Conservation (phyloP, 2,797 vertebrate genomes). For the Epinephelus coioides region DNA sequence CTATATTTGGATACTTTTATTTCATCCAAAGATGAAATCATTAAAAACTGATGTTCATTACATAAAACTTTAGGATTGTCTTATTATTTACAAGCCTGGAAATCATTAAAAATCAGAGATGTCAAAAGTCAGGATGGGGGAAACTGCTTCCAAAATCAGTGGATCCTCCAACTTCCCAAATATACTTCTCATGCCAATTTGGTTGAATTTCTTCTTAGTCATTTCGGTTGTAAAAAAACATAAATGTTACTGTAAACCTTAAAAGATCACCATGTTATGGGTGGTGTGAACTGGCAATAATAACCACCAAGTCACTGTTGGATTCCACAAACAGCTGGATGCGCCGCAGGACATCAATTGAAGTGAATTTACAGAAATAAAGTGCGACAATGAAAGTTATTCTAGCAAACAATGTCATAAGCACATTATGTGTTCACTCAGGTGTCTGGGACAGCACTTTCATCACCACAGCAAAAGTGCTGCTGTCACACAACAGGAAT, state of each 20-base stretch:
- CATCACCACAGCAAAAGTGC: conserved; percentile 70
- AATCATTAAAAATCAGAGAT: background rate
- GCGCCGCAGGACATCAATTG: conserved; percentile 23
- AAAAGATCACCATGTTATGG: conserved; percentile 1
- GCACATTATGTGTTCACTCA: conserved; percentile 53
- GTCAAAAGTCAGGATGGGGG: background rate
- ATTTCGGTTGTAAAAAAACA: background rate
- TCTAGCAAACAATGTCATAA: conserved; percentile 54
- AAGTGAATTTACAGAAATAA: conserved; percentile 29
- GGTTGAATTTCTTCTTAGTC: background rate
- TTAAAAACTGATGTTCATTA: no score
- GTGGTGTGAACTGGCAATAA: conserved; percentile 12
- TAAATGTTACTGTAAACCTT: background rate
- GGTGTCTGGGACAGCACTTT: conserved; percentile 60
- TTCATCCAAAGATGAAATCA: no score
- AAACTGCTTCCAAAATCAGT: background rate
- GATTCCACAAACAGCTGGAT: conserved; percentile 33
- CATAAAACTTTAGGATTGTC: no score
- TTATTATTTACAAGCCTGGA: no score
- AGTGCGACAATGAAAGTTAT: conserved; percentile 56
- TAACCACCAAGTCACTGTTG: conserved; percentile 24
- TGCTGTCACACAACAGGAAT: conserved; percentile 79
- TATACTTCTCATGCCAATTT: background rate
- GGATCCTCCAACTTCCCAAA: background rate
- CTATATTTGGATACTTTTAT: no score